Conservation (phyloP, 2,888 invertebrate species). For the Thymelicus acteon region DNA sequence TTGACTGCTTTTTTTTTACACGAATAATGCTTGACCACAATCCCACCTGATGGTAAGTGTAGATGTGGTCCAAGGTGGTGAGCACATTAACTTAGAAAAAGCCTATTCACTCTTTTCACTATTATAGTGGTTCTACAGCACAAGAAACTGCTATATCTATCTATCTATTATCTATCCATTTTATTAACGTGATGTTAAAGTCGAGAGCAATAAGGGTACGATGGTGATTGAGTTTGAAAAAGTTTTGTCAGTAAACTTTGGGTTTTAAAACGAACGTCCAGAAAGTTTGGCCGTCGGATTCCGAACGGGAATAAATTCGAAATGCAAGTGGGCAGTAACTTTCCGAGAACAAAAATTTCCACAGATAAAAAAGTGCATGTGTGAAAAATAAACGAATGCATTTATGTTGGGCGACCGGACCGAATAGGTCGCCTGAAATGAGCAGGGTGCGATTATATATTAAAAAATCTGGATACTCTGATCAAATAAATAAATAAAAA, state of each 20-base stretch:
- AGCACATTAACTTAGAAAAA: too few species aligned
- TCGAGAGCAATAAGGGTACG: neutral
- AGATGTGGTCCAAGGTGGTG: too few species aligned
- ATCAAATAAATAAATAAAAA: too few species aligned
- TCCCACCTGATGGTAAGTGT: too few species aligned
- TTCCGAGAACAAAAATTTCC: constrained; percentile 8
- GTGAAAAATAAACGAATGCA: constrained; percentile 15
- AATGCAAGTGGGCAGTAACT: constrained; percentile 1
- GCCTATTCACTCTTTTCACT: too few species aligned
- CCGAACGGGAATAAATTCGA: constrained; percentile 11
- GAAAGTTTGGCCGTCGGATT: constrained; percentile 5
- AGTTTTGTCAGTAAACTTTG: constrained; percentile 9
- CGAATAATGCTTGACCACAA: too few species aligned
- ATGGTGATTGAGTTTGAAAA: constrained; percentile 7
- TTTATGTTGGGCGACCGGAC: constrained; percentile 9
- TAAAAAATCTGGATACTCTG: too few species aligned
- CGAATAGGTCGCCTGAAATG: neutral
- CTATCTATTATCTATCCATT: neutral
- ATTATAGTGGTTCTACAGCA: too few species aligned
- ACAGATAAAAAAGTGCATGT: constrained; percentile 22
- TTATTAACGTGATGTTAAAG: neutral
- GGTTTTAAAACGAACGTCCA: constrained; percentile 10
- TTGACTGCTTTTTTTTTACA: too few species aligned
- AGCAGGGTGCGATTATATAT: too few species aligned
- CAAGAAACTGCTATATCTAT: too few species aligned